Base-by-base conservation (phyloP, 2,888 invertebrate genomes). In the Mythimna albipuncta region DNA sequence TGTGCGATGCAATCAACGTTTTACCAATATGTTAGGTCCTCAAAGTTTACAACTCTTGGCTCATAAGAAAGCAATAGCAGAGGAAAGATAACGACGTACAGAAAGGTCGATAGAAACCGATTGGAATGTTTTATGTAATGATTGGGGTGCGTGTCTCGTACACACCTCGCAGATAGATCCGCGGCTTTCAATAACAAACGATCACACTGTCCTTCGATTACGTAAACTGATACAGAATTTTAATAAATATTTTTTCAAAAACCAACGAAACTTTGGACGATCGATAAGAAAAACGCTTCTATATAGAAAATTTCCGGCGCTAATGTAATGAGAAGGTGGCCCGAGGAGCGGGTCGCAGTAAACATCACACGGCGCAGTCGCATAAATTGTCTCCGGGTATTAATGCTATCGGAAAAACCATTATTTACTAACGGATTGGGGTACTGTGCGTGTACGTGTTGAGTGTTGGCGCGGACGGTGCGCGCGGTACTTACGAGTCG, bases 291-390 rank as follows among this genome's bases (percentile, higher is more conserved):
- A 90, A 91, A 87, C 87, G 89, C 84, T 89, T 85, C 85, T 82
- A 81, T 83, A 82, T 78, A 89, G 89, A 91, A 90, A 93, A 91
- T 91, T 89, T 91, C 89, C 87, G 87, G 79, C 83, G 85, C 89
- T 91, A 91, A 91, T 91, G 89, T 90, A 90, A 93, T 89, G 91
- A 90, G 85, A 90, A 88, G 87, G 90, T 87, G 84, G 77, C 81
- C 82, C 71, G 78, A 81, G 75, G 83, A 84, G 85, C 85, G 83
- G 83, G 77, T 89, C 87, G 87, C 89, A 83, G 91, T 93, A 93
- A 94, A 94, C 93, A 93, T 87, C 89, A 89, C 87, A 93, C 89
- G 85, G 92, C 93, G 93, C 93, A 93, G 92, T 89, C 93, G 93
- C 93, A 89, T 89, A 85, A 88, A 89, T 90, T 88, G 89, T 89